Evolutionary conservation across 2,797 vertebrate genomes (phyloP).

Genomic region (Helarctos malayanus): DNA sequence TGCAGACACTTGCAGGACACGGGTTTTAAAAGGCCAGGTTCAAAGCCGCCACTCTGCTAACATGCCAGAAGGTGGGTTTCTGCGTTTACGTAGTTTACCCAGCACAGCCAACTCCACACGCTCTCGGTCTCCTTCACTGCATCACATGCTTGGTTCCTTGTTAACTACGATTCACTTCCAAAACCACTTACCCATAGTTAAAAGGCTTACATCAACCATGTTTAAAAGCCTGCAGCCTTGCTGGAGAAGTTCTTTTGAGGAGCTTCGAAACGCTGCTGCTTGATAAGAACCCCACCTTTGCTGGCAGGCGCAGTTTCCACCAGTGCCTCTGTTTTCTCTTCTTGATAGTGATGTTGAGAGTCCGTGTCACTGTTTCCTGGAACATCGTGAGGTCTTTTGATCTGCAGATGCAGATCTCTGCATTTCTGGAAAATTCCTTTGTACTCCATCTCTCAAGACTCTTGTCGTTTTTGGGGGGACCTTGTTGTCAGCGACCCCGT

Average conservation of each 20-base stretch:
- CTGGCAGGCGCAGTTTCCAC: fast-evolving
- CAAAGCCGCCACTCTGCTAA: background rate
- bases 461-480: background rate
- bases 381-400: fast-evolving
- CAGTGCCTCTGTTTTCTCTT: fast-evolving
- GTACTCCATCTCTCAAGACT: background rate
- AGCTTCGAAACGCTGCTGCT: background rate
- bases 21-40: no score
- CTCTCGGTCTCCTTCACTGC: background rate
- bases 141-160: background rate
- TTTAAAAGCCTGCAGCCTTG: fast-evolving
- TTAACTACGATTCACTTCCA: fast-evolving
- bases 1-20: background rate
- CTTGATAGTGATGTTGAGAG: background rate
- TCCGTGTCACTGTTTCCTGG: background rate
- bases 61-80: background rate
- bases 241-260: background rate
- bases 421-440: background rate
- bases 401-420: background rate
- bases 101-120: fast-evolving
- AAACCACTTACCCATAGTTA: fast-evolving
- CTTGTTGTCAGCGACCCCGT: background rate
- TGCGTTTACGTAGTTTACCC: fast-evolving
- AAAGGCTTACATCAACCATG: fast-evolving
- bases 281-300: fast-evolving